phyloP scores from a whole-genome alignment of 1,140 invertebrate genomes.

The Trichoplusia ni region DNA sequence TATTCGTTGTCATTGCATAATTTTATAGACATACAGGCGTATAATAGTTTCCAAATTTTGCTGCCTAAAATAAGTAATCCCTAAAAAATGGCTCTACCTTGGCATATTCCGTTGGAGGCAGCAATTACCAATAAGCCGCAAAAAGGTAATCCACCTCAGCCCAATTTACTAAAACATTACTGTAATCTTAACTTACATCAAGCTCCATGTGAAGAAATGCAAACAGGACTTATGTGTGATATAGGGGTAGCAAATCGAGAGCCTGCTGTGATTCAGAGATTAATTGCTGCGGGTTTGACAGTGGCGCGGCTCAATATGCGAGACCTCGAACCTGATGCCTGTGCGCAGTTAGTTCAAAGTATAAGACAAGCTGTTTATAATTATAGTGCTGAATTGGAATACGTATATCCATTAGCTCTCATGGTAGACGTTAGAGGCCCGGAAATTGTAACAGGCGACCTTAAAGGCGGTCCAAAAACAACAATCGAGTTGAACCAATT shows the following conservation, averaged over 20 bases:
- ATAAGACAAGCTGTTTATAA: constrained; percentile 75
- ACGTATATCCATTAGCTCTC: constrained; percentile 73
- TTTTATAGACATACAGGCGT: background rate
- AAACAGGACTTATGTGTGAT: constrained; percentile 76
- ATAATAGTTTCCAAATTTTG: no score
- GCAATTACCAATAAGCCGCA: constrained; percentile 46
- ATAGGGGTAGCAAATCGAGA: constrained; percentile 67
- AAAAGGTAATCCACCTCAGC: constrained; percentile 38
- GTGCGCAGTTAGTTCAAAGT: constrained; percentile 71
- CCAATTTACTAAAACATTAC: constrained; percentile 65
- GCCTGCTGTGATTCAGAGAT: constrained; percentile 63
- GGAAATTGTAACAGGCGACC: constrained; percentile 73
- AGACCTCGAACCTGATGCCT: constrained; percentile 72
- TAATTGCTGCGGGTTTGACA: constrained; percentile 75
- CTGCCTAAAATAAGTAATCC: background rate
- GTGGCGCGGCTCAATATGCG: constrained; percentile 69
- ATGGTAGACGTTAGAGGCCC: constrained; percentile 75
- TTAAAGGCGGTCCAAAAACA: constrained; percentile 63
- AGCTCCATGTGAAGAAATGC: constrained; percentile 69
- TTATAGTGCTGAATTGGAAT: constrained; percentile 75
- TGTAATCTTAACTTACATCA: constrained; percentile 65
- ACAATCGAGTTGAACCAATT: constrained; percentile 58
- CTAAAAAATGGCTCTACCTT: constrained; percentile 67
- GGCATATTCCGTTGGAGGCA: constrained; percentile 72
- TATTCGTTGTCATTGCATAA: background rate